Percentiles rank a stretch among this genome's conserved stretches.
These are phyloP conservation scores for Hyperopisus bebe DNA, from an alignment of 2,113 vertebrate genomes.

Conservation along the genomic window DNA sequence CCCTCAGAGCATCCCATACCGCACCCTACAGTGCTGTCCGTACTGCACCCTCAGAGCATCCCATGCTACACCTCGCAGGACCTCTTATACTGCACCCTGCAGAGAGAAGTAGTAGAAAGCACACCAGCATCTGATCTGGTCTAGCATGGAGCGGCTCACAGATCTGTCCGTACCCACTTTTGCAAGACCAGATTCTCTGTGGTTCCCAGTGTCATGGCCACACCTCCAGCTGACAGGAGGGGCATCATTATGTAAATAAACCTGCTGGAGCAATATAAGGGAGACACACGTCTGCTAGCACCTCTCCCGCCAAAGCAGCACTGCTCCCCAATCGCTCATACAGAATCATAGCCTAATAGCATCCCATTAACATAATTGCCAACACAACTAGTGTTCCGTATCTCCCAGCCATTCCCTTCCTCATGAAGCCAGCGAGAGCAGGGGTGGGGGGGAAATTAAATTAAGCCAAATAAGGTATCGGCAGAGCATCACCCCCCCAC, in stretches of 20 bases:
- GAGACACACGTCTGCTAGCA: slow-evolving; percentile 88
- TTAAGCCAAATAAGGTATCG: slow-evolving; percentile 52
- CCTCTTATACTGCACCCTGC: too few species aligned
- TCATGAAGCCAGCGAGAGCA: slow-evolving; percentile 69
- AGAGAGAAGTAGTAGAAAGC: too few species aligned
- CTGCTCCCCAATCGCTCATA: slow-evolving; percentile 97
- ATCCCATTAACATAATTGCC: slow-evolving; percentile 99
- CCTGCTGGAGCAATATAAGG: slow-evolving; percentile 82
- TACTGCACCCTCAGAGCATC: too few species aligned
- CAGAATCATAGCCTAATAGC: slow-evolving; percentile 99
- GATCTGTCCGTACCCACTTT: not conserved
- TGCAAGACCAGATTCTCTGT: not conserved
- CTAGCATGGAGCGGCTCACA: not conserved
- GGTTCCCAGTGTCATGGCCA: slow-evolving; percentile 53
- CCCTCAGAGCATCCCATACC: too few species aligned
- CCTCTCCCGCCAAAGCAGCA: slow-evolving; percentile 81
- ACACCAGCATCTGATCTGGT: too few species aligned
- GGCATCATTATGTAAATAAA: slow-evolving; percentile 87
- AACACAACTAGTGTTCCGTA: slow-evolving; percentile 96
- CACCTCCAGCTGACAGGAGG: slow-evolving; percentile 59
- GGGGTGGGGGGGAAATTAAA: slow-evolving; percentile 47
- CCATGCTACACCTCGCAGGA: too few species aligned
- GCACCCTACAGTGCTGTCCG: too few species aligned
- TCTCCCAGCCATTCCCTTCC: slow-evolving; percentile 89
- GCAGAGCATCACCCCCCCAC: slow-evolving; percentile 28